A percentile compares a stretch with the other conserved stretches of the same genome.
These are phyloP conservation scores for Gallinago paraguaiae DNA, from an alignment of 2,113 vertebrate genomes.

Conservation along the genomic window DNA sequence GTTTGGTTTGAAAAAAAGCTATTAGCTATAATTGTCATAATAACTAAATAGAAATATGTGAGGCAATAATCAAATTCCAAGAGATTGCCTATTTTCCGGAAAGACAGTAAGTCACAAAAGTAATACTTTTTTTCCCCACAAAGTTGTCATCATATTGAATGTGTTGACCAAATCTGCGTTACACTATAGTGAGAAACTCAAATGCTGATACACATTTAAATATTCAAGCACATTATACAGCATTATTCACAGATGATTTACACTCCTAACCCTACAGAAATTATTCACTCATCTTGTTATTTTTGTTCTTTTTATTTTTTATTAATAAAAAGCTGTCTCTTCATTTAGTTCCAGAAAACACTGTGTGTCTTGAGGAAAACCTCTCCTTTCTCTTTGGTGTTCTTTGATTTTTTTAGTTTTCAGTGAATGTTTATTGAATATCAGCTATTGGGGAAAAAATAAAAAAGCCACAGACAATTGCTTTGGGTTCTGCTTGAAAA, in stretches of 20 bases:
- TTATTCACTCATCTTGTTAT: background rate
- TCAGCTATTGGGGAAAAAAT: background rate
- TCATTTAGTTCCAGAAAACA: background rate
- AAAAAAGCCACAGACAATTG: background rate
- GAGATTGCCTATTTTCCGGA: background rate
- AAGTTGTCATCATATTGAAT: background rate
- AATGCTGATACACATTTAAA: background rate
- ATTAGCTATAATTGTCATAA: background rate
- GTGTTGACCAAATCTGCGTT: rapidly evolving
- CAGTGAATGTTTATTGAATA: background rate
- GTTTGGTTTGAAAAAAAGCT: background rate
- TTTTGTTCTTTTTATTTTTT: background rate
- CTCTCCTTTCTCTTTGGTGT: background rate
- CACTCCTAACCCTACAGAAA: background rate
- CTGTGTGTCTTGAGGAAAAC: background rate
- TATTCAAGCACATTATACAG: background rate
- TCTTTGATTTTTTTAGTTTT: background rate
- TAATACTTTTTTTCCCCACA: background rate
- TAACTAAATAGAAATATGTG: background rate
- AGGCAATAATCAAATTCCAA: background rate
- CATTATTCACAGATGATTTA: background rate
- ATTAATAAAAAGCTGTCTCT: background rate
- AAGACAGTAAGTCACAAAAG: background rate
- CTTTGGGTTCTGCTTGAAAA: background rate
- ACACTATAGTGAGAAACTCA: background rate